phyloP scores from a whole-genome alignment of 2,888 invertebrate genomes.

The Drosophila merina region DNA sequence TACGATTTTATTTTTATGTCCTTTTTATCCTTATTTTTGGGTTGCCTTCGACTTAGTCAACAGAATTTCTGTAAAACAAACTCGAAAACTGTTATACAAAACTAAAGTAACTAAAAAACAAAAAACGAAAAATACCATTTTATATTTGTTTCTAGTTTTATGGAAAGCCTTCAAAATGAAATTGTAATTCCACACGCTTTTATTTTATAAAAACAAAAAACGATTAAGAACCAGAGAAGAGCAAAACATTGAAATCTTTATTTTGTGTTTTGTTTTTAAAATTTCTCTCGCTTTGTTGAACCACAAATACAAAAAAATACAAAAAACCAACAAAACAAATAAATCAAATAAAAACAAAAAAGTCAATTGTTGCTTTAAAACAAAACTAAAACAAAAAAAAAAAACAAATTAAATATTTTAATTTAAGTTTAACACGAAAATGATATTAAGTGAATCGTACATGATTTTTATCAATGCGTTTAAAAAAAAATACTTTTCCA shows the following conservation, averaged over 20 bases:
- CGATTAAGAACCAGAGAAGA: conserved; percentile 4
- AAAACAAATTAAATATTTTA: conserved; percentile 44
- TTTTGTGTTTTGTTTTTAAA: conserved; percentile 48
- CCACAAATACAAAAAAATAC: conserved; percentile 19
- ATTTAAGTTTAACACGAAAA: conserved; percentile 43
- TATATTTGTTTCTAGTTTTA: conserved; percentile 46
- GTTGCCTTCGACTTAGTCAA: conserved; percentile 14
- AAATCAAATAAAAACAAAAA: conserved; percentile 10
- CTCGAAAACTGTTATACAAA: conserved; percentile 48
- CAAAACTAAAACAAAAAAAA: conserved; percentile 1
- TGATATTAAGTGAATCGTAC: conserved; percentile 61
- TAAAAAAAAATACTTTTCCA: conserved; percentile 35
- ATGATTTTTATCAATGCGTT: conserved; percentile 51
- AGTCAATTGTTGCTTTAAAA: conserved; percentile 56
- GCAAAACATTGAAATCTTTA: conserved; percentile 45
- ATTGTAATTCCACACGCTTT: conserved; percentile 77
- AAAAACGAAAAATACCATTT: conserved; percentile 28
- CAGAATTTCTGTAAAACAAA: conserved; percentile 23
- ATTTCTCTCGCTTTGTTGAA: conserved; percentile 46
- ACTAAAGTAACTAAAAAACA: conserved; percentile 1
- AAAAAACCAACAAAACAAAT: conserved; percentile 17
- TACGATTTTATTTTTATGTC: not conserved
- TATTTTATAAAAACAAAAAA: conserved; percentile 57
- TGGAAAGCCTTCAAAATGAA: conserved; percentile 51
- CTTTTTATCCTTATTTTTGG: not conserved